Evolutionary conservation across 53 echinoderm and acorn worm genomes (phyloP), one percentile per base, ranked within the genome.

Genomic region (Paracentrotus lividus): DNA sequence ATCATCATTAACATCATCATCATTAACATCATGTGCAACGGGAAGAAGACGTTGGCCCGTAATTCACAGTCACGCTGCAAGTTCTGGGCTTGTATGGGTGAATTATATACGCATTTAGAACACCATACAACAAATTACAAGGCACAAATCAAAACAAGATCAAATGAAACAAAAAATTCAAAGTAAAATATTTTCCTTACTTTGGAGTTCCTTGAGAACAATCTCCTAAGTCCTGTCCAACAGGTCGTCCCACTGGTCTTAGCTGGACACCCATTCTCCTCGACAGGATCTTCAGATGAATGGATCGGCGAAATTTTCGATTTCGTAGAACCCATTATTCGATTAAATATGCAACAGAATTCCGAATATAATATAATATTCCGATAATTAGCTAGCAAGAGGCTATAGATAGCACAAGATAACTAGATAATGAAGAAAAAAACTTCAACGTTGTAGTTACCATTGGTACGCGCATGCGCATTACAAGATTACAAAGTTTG

Each of bases 391-490:
- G 20, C 14, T 34, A 36, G 69, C 69, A 69, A 69, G 5, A 36
- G 2, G 69, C 69, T n/a, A n/a, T 69, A 69, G 69, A 36, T 69
- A 69, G 69, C 69, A 38, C 38, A 69, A 16, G 69, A 69, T 69
- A 69, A 69, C 69, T 69, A 69, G 69, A 69, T 29, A 0, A 12
- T 64, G 0, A 27, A 15, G 1, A 64, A 29, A 27, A 64, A 34
- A 69, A 69, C 16, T 34, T 34, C 26, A 16, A 69, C 5, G 69
- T 69, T 69, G 69, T 69, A 69, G 69, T 69, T 69, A 69, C 69
- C 69, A 34, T 14, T 20, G 15, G 2, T 16, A 20, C 36, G 69
- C 69, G 69, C 69, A 69, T 69, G 38, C 69, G 69, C 69, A 38
- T 69, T 14, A 14, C 69, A 0, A 69, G 36, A 38, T 69, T 16